Evolutionary conservation across 2,888 invertebrate species (phyloP).

Genomic region (Melipona beecheii): DNA sequence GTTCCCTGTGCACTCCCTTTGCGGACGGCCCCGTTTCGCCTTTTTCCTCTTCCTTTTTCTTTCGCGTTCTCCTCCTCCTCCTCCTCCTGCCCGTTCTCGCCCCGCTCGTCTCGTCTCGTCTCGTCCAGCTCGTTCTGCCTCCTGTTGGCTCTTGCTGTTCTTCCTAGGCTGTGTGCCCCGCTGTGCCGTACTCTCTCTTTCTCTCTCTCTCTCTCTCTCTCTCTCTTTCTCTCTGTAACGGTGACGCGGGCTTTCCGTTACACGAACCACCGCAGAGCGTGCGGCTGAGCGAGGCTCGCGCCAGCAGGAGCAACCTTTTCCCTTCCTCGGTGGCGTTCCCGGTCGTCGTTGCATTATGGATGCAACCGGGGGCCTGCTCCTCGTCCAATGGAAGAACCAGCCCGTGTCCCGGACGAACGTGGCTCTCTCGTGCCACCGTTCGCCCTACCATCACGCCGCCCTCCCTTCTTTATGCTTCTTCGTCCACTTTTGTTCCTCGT

Average conservation of each 20-base stretch:
- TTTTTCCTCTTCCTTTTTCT: conserved; percentile 64
- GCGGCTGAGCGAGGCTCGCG: conserved; percentile 14
- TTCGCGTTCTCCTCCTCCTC: conserved; percentile 36
- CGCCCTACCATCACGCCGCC: neutral
- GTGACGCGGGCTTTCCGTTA: conserved; percentile 73
- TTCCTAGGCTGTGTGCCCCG: conserved; percentile 40
- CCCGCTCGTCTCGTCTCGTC: conserved; percentile 5
- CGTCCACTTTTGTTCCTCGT: neutral
- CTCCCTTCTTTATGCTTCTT: neutral
- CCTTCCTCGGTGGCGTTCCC: conserved; percentile 61
- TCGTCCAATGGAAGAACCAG: conserved; percentile 44
- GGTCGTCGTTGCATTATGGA: conserved; percentile 75
- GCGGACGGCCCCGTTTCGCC: conserved; percentile 62
- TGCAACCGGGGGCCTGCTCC: conserved; percentile 56
- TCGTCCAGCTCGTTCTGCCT: conserved; percentile 25
- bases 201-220: too few relatives aligned
- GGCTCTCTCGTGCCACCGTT: conserved; percentile 23
- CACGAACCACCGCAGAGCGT: conserved; percentile 50
- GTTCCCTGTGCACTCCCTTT: conserved; percentile 60
- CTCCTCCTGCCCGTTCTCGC: neutral
- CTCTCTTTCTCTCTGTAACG: conserved; percentile 60
- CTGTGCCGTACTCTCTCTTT: conserved; percentile 23
- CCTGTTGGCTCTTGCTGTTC: conserved; percentile 56
- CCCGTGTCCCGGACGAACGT: conserved; percentile 39
- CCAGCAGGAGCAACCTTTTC: conserved; percentile 55